Conservation (phyloP, 2,888 invertebrate species). For the Bimastos eiseni region DNA sequence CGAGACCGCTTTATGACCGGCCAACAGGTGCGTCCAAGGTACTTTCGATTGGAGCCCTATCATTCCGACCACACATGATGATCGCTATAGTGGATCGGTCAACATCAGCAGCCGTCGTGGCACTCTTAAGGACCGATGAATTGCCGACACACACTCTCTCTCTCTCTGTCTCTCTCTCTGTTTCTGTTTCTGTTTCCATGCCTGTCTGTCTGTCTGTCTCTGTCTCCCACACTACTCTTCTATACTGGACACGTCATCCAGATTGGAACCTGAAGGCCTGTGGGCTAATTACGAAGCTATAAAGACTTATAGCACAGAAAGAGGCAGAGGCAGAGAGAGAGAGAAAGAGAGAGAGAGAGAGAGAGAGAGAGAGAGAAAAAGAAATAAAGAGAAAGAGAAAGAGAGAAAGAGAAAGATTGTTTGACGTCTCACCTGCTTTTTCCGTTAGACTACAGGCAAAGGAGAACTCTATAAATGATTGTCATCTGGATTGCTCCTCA, state of each 20-base stretch:
- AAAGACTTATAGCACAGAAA: background rate
- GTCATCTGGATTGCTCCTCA: background rate
- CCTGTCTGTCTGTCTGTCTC: too few relatives aligned
- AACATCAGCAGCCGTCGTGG: background rate
- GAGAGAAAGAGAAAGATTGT: background rate
- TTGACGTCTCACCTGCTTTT: background rate
- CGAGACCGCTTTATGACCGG: conserved; percentile 16
- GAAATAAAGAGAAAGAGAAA: background rate
- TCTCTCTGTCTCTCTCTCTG: too few relatives aligned
- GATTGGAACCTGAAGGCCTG: background rate
- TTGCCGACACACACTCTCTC: background rate
- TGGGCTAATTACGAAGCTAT: background rate
- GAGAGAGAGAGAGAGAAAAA: background rate
- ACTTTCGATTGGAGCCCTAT: background rate
- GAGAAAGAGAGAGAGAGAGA: background rate
- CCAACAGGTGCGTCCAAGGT: conserved; percentile 15
- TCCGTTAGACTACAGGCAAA: too few relatives aligned
- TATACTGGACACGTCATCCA: background rate
- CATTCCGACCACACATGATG: background rate
- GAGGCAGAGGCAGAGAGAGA: too few relatives aligned
- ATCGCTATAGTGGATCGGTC: background rate
- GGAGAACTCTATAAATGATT: background rate
- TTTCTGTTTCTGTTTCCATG: background rate
- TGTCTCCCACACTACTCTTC: background rate
- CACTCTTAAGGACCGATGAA: background rate